Conservation (phyloP, 2,113 vertebrate genomes). For the Cryptotis parvus region DNA sequence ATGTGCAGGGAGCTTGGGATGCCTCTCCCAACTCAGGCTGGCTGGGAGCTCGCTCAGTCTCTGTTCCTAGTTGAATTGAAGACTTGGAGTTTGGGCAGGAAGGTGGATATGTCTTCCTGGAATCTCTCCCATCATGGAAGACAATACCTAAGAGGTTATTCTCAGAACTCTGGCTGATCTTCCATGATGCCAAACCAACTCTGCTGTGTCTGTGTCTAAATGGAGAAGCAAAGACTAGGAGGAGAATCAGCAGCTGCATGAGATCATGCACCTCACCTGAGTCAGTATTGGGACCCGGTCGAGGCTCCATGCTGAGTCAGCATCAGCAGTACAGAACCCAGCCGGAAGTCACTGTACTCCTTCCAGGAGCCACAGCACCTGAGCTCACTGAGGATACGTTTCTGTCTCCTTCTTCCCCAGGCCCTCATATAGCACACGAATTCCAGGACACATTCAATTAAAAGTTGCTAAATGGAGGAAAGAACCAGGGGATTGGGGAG, state of each 20-base stretch:
- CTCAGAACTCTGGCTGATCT: not conserved
- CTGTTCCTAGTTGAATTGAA: not conserved
- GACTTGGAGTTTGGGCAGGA: not conserved
- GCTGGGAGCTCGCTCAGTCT: not conserved
- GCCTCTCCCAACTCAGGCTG: too few species aligned
- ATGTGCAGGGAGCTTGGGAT: not conserved
- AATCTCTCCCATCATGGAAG: not conserved
- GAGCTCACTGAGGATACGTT: not conserved
- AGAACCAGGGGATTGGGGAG: not conserved
- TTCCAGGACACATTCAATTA: constrained; percentile 50
- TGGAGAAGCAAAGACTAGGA: not conserved
- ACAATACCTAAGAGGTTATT: not conserved
- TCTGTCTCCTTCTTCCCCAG: not conserved
- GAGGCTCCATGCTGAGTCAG: not conserved
- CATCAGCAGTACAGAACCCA: not conserved
- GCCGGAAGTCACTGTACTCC: not conserved
- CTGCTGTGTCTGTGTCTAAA: not conserved
- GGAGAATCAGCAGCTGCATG: not conserved
- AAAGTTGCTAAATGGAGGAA: constrained; percentile 62
- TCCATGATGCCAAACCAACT: not conserved
- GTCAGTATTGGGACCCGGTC: not conserved
- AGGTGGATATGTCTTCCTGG: not conserved
- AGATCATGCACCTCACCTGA: not conserved
- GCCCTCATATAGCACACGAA: not conserved
- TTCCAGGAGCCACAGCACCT: not conserved